Evolutionary conservation across 1,140 invertebrate species (phyloP).

Genomic region (Euwallacea similis): DNA sequence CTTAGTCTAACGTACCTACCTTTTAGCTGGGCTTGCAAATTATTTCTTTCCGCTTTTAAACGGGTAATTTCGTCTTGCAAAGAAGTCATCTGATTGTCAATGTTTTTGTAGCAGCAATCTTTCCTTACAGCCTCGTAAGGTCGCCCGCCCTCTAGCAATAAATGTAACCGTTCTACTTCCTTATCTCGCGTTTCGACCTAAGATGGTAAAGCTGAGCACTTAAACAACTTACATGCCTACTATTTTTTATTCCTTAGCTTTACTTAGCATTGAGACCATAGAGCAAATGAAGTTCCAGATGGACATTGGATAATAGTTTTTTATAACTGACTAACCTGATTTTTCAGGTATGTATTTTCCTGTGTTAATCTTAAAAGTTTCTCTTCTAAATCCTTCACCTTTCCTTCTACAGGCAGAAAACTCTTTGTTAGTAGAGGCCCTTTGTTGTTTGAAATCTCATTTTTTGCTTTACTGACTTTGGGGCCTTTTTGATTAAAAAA

Average conservation of each 20-base stretch:
- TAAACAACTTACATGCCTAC: too few relatives aligned
- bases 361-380: slow-evolving; percentile 55
- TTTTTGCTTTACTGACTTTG: too few relatives aligned
- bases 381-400: slow-evolving; percentile 54
- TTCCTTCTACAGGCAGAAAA: neutral
- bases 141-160: slow-evolving; percentile 65
- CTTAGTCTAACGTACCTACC: slow-evolving; percentile 44
- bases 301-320: neutral
- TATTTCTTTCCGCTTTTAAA: slow-evolving; percentile 59
- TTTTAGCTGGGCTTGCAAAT: slow-evolving; percentile 63
- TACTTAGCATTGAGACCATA: too few relatives aligned
- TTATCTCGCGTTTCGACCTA: slow-evolving; percentile 57
- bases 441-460: neutral
- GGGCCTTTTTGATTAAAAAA: too few relatives aligned
- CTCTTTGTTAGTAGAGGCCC: neutral
- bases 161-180: slow-evolving; percentile 65
- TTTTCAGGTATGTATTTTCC: slow-evolving; percentile 53
- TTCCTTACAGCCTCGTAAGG: slow-evolving; percentile 59
- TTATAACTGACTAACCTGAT: slow-evolving; percentile 45
- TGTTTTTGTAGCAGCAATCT: slow-evolving; percentile 60
- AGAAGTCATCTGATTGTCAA: slow-evolving; percentile 51
- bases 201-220: neutral
- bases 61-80: slow-evolving; percentile 57
- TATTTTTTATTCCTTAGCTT: too few relatives aligned
- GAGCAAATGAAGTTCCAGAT: too few relatives aligned